Evolutionary conservation across 2,888 invertebrate genomes (phyloP), one percentile per base, ranked within the genome.

Genomic region (Coenonympha glycerion): DNA sequence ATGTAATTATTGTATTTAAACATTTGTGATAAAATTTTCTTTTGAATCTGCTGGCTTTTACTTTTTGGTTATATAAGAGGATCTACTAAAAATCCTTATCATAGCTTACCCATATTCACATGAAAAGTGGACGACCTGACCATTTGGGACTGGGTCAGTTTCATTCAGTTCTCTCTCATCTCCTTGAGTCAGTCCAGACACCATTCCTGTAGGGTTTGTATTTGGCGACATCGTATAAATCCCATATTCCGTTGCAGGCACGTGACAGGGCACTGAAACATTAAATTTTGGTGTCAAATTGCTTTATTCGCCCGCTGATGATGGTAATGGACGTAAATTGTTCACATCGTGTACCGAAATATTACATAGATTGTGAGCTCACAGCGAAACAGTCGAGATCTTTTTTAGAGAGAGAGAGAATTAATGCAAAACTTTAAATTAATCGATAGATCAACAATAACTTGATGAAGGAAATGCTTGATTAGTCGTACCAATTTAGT

Each of bases 81-180:
- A n/a, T n/a, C n/a, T n/a, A n/a, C n/a, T n/a, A n/a, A n/a, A n/a
- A n/a, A n/a, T n/a, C n/a, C n/a, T n/a, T n/a, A n/a, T n/a, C n/a
- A n/a, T n/a, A 44, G n/a, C 79, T 67, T 57, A 94, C 62, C 95
- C 95, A 57, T 91, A 90, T 66, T 90, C 88, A 71, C 95, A 96
- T 33, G 91, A 91, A 67, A 95, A 92, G 47, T 92, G 91, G 0
- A 94, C 90, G 3, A 92, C 90, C 67, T 93, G 91, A 11, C 92
- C 92, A 60, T 93, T 93, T 3, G 87, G 85, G 0, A 92, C 87
- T 1, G 89, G 89, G 6, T 88, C 84, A 0, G 90, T 90, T 52
- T 89, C 90, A 56, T 90, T 90, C 18, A 91, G 66, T 24, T 88
- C 86, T 55, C 76, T 82, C 50, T 90, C 90, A 6, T 89, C 88